Percentiles rank a stretch among this genome's conserved stretches.
These are phyloP conservation scores for Mylabris sibirica DNA, from an alignment of 2,888 invertebrate genomes.

Conservation along the genomic window DNA sequence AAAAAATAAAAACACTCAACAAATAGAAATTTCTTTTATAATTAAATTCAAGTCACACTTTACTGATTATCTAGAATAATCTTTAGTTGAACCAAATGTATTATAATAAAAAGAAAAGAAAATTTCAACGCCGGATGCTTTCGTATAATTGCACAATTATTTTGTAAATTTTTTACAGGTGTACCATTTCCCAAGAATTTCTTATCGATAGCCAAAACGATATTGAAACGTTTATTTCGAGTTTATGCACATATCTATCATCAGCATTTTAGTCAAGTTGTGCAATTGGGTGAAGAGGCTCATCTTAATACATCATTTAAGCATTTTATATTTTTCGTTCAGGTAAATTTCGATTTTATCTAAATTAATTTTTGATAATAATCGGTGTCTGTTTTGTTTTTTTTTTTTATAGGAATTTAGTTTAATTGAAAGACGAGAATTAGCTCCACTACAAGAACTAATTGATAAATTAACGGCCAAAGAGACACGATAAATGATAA, in stretches of 20 bases:
- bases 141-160: constrained; percentile 4
- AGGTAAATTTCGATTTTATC: constrained; percentile 63
- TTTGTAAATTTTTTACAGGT: constrained; percentile 72
- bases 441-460: constrained; percentile 96
- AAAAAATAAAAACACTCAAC: constrained; percentile 35
- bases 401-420: constrained; percentile 82
- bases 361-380: neutral
- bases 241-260: constrained; percentile 99
- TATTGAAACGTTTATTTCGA: constrained; percentile 95
- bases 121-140: neutral
- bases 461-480: constrained; percentile 95
- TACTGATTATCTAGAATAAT: constrained; percentile 4
- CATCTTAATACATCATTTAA: constrained; percentile 99
- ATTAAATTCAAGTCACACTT: constrained; percentile 9
- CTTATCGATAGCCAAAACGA: constrained; percentile 95
- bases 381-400: neutral
- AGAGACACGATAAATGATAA: constrained; percentile 88
- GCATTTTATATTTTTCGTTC: constrained; percentile 98
- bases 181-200: constrained; percentile 99
- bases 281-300: constrained; percentile 97
- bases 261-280: constrained; percentile 98
- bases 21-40: neutral
- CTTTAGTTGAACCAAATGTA: neutral
- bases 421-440: constrained; percentile 94
- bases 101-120: constrained; percentile 1